These are phyloP conservation scores for Strigamia maritima DNA, from an alignment of 2,888 invertebrate species.

Conservation along the genomic window DNA sequence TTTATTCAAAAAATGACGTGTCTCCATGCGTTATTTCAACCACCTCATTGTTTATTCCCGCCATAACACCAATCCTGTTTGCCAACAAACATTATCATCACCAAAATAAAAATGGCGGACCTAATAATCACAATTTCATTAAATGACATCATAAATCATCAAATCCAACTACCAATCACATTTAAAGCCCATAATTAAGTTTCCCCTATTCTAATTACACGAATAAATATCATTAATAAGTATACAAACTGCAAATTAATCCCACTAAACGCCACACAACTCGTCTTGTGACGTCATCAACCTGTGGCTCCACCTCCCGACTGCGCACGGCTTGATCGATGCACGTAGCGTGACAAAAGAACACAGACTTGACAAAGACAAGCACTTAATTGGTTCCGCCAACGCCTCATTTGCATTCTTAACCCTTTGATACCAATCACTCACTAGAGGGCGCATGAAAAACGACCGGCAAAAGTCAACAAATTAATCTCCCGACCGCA, in stretches of 20 bases:
- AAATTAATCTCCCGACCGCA: slow-evolving; percentile 12
- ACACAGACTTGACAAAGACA: neutral
- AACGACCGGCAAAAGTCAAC: slow-evolving; percentile 2
- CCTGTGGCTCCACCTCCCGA: slow-evolving; percentile 7
- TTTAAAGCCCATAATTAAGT: neutral
- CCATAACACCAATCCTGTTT: neutral
- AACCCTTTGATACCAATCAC: slow-evolving; percentile 23
- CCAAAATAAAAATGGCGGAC: no score
- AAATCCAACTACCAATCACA: neutral
- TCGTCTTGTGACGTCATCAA: neutral
- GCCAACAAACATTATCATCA: no score
- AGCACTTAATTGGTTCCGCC: neutral
- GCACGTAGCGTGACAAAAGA: neutral
- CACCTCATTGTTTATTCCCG: no score
- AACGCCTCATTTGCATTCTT: slow-evolving; percentile 18
- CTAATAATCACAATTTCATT: neutral
- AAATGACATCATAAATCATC: neutral
- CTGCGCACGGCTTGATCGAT: neutral
- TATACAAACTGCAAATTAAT: slow-evolving; percentile 1
- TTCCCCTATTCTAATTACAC: neutral
- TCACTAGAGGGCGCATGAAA: neutral
- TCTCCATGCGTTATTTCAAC: no score
- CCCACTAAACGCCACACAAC: neutral
- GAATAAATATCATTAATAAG: neutral
- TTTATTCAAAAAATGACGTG: no score